Base-by-base conservation (phyloP, 2,113 vertebrate species). In the Myodes glareolus region DNA sequence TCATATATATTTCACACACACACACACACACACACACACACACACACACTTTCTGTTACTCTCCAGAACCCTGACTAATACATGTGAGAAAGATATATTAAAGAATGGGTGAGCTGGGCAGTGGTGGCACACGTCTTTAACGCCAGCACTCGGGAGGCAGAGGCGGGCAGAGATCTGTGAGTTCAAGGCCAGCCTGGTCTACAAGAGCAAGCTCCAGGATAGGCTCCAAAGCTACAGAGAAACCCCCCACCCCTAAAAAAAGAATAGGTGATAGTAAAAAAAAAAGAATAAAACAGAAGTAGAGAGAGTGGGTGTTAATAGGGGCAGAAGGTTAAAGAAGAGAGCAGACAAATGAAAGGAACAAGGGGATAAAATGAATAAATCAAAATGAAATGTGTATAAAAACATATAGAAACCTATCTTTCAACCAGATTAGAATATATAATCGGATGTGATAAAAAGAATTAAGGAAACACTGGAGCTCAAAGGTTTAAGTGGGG, bases 161-260 rank as follows among this genome's bases (percentile, higher is more conserved):
- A 58, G 19, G 58, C 5, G 0, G 55, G 55, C 5, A 1, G 16
- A 58, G 0, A 0, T 19, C 55, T 58, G 55, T 58, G 17, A 58
- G 55, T 58, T 58, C 17, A 17, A 58, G 55, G 17, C 17, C 17
- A 19, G 55, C 55, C 55, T 58, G 55, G 55, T 58, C 55, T 58
- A 58, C 55, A 58, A 58, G 17, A 58, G 55, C 55, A 21, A 58
- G 55, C 21, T 58, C 55, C 17, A 58, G 55, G 19, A 58, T 5
- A 21, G 55, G 17, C 55, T 58, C 55, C 55, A 58, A 58, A 58
- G 55, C 55, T 58, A 58, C 55, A 58, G 55, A 58, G 55, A 58
- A 58, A 58, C 55, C 55, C 17, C 21, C 52, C 14, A 4, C 45
- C 45, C 45, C 47, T 7, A 58, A 58, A 58, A 58, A 58, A 58